Base-by-base conservation (phyloP, 2,797 vertebrate species). In the Danio aesculapii region DNA sequence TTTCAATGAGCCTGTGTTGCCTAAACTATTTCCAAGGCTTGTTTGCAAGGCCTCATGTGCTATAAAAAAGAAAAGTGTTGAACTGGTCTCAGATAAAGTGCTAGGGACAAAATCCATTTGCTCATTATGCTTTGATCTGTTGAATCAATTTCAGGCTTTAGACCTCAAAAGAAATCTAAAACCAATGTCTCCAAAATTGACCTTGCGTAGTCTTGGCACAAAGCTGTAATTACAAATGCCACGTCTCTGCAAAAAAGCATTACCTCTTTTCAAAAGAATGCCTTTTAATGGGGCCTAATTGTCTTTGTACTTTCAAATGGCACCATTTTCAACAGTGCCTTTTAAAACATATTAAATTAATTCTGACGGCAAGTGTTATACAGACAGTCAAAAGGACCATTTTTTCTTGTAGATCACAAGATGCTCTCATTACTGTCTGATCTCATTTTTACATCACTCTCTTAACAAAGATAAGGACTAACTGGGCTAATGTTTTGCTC, bases 241-340 rank as follows among this genome's bases (percentile, higher is more conserved):
- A 58, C 16, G 3, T 72, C 59, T 73, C 21, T 43, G 61, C 46
- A 61, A 19, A 59, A 53, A 69, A 41, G 13, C 74, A 61, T 52
- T 52, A 79, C 61, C 82, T 43, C 80, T 76, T 49, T 58, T 64
- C 67, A 70, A 72, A 62, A 81, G 79, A 83, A 63, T 70, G 67
- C 53, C 75, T 88, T 70, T 87, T 89, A 72, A 90, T 89, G 84
- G 88, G 84, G 86, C 84, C 84, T 90, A 88, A 92, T 90, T 90
- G 89, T 88, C 39, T 84, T 88, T 84, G 86, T 85, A 79, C 77
- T 84, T 83, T 77, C 69, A 88, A 89, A 90, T 84, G 79, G 83
- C 81, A 84, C 75, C 69, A 84, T 88, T 87, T 86, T 84, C 79
- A 85, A 80, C 53, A 44, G 61, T 61, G 66, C 81, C 81, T 84